Evolutionary conservation across 1,140 invertebrate species (phyloP), one percentile per base, ranked within the genome.

Genomic region (Melipona quadrifasciata): DNA sequence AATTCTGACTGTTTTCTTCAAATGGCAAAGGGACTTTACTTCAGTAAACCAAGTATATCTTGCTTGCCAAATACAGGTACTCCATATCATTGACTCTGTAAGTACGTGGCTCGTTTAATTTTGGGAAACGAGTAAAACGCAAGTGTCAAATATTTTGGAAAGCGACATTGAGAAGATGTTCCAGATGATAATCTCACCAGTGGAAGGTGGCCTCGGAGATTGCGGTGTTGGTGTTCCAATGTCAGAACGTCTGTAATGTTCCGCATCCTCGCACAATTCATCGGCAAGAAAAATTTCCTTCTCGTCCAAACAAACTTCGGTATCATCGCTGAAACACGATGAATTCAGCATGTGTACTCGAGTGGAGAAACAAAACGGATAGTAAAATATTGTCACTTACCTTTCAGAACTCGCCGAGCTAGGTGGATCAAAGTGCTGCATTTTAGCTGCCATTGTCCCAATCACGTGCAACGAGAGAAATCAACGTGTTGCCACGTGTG

Each of bases 341-440:
- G 31, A 61, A 61, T 14, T 11, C 27, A 39, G 39, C 39, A 34
- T 51, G 34, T 24, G 17, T 39, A 24, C 55, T 64, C 17, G 16
- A 39, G 10, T 17, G 1, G 19, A 27, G 1, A 27, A 12, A 58
- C 0, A 16, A 57, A 73, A 57, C 14, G 6, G 8, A 27, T 34
- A 10, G 11, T 1, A 2, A 67, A 34, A 19, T 11, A 21, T 19
- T 19, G 0, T 16, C 10, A 10, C 39, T 93, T 96, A 97, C 97
- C 97, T 97, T 94, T 97, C 97, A 55, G 97, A 98, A 94, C 97
- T 98, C 81, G 97, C 97, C 76, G 97, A 97, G 91, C 97, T 97
- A 73, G 97, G 97, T 89, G 97, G 97, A 95, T 98, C 97, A 89
- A 96, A 96, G 90, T 95, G 95, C 90, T 96, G 95, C 91, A 96